Percentiles rank a stretch among this genome's conserved stretches.
Conservation (phyloP, 23 tunicate genomes). For the Trididemnum clinides region DNA sequence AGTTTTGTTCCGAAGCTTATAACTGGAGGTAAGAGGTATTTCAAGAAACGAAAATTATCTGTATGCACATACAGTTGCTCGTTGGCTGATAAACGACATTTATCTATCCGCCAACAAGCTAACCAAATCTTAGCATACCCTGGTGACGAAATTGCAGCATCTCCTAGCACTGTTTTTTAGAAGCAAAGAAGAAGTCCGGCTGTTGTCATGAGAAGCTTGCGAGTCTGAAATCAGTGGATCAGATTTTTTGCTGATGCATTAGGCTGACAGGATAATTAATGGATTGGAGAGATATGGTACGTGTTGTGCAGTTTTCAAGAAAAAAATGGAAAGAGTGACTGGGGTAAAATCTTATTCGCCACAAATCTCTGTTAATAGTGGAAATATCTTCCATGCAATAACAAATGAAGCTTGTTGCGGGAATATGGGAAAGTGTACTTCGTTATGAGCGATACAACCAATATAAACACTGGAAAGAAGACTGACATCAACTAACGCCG, state of each 20-base stretch:
- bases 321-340: background rate
- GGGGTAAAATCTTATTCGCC: background rate
- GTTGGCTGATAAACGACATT: background rate
- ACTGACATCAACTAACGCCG: background rate
- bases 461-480: background rate
- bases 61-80: background rate
- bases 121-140: background rate
- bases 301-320: background rate
- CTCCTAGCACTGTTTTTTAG: background rate
- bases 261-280: background rate
- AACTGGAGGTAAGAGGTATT: background rate
- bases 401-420: background rate
- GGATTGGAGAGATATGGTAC: background rate
- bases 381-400: background rate
- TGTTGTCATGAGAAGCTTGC: background rate
- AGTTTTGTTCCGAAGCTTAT: background rate
- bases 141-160: constrained; percentile 3
- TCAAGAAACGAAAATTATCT: background rate
- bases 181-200: background rate
- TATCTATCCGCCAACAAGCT: constrained; percentile 3
- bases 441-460: background rate
- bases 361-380: background rate
- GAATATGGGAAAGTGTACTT: background rate
- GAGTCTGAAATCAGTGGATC: background rate
- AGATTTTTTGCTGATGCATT: background rate